Percentiles rank a stretch among this genome's conserved stretches.
These are phyloP conservation scores for Crotalus helleri DNA, from an alignment of 2,113 vertebrate species.

Conservation along the genomic window DNA sequence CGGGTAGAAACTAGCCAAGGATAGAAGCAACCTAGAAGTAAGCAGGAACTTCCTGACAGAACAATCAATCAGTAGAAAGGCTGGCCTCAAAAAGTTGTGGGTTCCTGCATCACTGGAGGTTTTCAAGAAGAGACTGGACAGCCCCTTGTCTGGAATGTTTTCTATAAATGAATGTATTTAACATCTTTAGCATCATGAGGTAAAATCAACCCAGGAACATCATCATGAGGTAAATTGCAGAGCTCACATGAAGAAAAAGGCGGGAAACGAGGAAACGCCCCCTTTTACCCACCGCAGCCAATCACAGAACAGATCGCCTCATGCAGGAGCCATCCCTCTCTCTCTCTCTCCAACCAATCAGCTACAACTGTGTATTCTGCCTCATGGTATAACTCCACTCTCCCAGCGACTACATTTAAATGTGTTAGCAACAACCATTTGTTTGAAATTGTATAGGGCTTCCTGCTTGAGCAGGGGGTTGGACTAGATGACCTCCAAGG, in stretches of 20 bases:
- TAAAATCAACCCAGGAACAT: neutral
- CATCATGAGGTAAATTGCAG: neutral
- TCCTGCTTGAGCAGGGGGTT: neutral
- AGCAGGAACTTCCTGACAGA: neutral
- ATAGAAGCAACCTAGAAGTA: neutral
- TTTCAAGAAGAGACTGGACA: neutral
- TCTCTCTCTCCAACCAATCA: neutral
- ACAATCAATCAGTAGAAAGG: neutral
- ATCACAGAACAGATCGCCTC: neutral
- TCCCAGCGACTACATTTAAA: neutral
- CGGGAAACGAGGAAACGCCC: neutral
- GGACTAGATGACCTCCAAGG: neutral
- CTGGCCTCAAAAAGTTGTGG: neutral
- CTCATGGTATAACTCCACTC: neutral
- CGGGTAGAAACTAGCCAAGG: neutral
- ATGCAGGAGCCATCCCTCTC: neutral
- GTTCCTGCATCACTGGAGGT: neutral
- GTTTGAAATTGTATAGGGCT: neutral
- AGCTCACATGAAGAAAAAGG: neutral
- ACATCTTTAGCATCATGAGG: neutral
- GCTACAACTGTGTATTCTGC: neutral
- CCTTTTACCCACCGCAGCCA: neutral
- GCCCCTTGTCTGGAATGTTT: neutral
- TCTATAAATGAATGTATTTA: neutral
- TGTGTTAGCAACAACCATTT: neutral